Conservation (phyloP, 2,888 invertebrate genomes). For the Protophormia terraenovae region DNA sequence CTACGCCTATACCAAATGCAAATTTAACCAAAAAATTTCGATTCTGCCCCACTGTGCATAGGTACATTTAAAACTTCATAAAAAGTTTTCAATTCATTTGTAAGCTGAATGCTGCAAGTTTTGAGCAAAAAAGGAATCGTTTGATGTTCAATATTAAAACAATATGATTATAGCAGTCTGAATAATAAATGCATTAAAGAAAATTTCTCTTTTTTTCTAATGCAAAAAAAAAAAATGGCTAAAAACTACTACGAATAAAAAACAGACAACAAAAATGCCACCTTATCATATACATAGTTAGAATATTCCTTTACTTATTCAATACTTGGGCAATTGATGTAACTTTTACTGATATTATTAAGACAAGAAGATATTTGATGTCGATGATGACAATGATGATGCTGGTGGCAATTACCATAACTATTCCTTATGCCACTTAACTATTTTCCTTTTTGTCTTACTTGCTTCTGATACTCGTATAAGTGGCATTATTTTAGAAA, state of each 20-base stretch:
- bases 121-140: conserved; percentile 4
- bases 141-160: conserved; percentile 62
- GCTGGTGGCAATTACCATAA: conserved; percentile 62
- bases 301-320: neutral
- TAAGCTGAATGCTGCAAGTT: neutral
- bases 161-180: conserved; percentile 56
- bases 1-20: neutral
- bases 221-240: conserved; percentile 24
- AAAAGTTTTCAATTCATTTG: neutral
- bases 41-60: too few species aligned
- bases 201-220: conserved; percentile 15
- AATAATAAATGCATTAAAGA: conserved; percentile 57
- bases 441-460: neutral
- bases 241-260: neutral
- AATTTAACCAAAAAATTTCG: neutral
- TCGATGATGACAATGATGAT: conserved; percentile 29
- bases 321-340: conserved; percentile 25
- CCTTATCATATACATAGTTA: neutral
- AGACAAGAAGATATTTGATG: conserved; percentile 58
- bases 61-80: neutral
- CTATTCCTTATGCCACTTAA: conserved; percentile 44
- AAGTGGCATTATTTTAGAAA: conserved; percentile 12
- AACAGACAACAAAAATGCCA: neutral
- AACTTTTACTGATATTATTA: conserved; percentile 53
- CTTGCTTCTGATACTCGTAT: neutral